Evolutionary conservation across 2,888 invertebrate genomes (phyloP), one percentile per base, ranked within the genome.

Genomic region (Tortrix viridana): DNA sequence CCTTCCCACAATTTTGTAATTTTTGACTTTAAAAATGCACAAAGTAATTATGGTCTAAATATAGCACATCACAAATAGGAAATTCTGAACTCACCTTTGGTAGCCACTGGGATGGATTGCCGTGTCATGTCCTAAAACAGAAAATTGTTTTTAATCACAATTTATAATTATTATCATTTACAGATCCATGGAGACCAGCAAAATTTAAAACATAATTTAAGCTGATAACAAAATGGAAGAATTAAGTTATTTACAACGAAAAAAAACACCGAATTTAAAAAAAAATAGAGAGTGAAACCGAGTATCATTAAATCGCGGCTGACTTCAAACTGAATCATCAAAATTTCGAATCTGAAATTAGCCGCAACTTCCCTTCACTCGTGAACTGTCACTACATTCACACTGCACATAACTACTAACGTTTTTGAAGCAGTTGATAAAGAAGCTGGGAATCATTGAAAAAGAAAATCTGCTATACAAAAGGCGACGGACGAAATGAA

Each of bases 81-180:
- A 48, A 60, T 26, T 12, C 26, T 26, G 26, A 43, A 81, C 90
- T 87, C 73, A 92, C 92, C 89, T 88, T 92, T 92, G 48, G 89
- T 90, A 68, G 92, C 91, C 77, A 92, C 92, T 57, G 92, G 92
- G 69, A 92, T 92, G 59, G 92, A 92, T 79, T 92, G 92, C 74
- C 92, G 87, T 81, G 92, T 92, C 92, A 92, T 92, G 73, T 92
- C 92, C 92, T 92, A 89, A 79, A 89, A 89, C 76, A 79, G 82
- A 83, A 87, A 87, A 84, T 66, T 22, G 32, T 47, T 22, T 78
- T 85, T 78, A 85, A 71, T 64, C 64, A 60, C 26, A 56, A 60
- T 23, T 37, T 19, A 69, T 23, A 48, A 79, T 85, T 77, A 85
- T 71, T 64, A 65, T 58, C 26, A 26, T 23, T n/a, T n/a, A n/a